Conservation (phyloP, 1,140 invertebrate species). For the Belonocnema kinseyi region DNA sequence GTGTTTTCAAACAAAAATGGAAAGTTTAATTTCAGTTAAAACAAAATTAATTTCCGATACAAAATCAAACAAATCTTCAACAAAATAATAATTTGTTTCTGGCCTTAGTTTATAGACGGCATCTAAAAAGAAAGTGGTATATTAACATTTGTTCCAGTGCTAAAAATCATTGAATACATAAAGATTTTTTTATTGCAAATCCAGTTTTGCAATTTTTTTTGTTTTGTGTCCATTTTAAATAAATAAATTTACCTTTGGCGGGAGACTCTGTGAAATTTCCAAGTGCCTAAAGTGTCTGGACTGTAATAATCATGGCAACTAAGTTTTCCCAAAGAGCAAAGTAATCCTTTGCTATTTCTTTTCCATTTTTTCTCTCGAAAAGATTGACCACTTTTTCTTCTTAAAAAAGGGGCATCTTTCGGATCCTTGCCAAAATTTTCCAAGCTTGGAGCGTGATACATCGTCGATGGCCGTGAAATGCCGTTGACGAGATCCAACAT, state of each 20-base stretch:
- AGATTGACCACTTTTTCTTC: conserved; percentile 40
- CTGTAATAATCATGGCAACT: conserved; percentile 64
- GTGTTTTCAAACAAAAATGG: too few relatives aligned
- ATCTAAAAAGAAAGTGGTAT: too few relatives aligned
- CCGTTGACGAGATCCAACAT: conserved; percentile 65
- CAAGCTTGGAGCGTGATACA: conserved; percentile 52
- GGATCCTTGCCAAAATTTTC: conserved; percentile 43
- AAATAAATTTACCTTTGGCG: conserved; percentile 58
- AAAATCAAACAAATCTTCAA: too few relatives aligned
- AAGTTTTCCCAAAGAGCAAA: conserved; percentile 65
- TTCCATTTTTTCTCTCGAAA: conserved; percentile 59
- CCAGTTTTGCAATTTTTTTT: not conserved
- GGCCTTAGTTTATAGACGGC: too few relatives aligned
- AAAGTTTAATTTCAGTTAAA: too few relatives aligned
- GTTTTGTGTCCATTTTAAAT: not conserved
- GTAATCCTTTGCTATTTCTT: conserved; percentile 58
- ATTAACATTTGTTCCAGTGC: too few relatives aligned
- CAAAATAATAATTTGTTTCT: too few relatives aligned
- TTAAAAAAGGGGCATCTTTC: conserved; percentile 49
- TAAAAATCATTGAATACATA: too few relatives aligned
- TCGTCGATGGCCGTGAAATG: conserved; percentile 61
- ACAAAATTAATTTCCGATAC: too few relatives aligned
- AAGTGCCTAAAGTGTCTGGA: conserved; percentile 67
- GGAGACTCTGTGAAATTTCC: conserved; percentile 67
- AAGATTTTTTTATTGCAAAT: not conserved